Conservation (phyloP, 1,140 invertebrate genomes). For the Frieseomelitta varia region DNA sequence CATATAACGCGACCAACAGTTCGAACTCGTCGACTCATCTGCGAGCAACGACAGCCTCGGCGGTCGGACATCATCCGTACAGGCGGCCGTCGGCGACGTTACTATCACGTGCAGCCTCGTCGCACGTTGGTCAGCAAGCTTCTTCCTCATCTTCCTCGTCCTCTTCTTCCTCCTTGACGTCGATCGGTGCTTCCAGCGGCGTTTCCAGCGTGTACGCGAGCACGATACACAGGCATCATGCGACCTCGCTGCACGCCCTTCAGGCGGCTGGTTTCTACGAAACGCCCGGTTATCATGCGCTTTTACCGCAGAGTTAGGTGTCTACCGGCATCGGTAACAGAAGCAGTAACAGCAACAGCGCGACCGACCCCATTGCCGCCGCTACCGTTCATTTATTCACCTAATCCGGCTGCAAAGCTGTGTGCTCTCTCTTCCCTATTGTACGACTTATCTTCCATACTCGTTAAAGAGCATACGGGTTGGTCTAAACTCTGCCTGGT, state of each 20-base stretch:
- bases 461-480: slow-evolving; percentile 67
- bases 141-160: slow-evolving; percentile 40
- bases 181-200: slow-evolving; percentile 45
- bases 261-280: slow-evolving; percentile 75
- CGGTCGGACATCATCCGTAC: slow-evolving; percentile 61
- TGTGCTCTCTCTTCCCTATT: slow-evolving; percentile 38
- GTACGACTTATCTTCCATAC: slow-evolving; percentile 59
- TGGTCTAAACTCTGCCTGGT: slow-evolving; percentile 50
- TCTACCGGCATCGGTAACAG: not conserved
- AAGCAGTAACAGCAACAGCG: not conserved
- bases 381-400: slow-evolving; percentile 45
- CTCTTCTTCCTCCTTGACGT: slow-evolving; percentile 52
- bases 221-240: slow-evolving; percentile 74
- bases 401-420: slow-evolving; percentile 49
- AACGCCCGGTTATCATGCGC: slow-evolving; percentile 74
- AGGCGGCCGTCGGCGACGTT: slow-evolving; percentile 62
- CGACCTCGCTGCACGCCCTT: slow-evolving; percentile 70
- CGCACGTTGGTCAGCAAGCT: slow-evolving; percentile 43
- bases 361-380: slow-evolving; percentile 35
- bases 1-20: slow-evolving; percentile 54
- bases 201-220: slow-evolving; percentile 72
- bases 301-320: slow-evolving; percentile 75
- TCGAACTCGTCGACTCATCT: slow-evolving; percentile 54
- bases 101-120: slow-evolving; percentile 37
- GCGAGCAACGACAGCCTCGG: slow-evolving; percentile 49